Evolutionary conservation across 2,797 vertebrate species (phyloP), one percentile per base, ranked within the genome.

Genomic region (Gephyroberyx darwinii): DNA sequence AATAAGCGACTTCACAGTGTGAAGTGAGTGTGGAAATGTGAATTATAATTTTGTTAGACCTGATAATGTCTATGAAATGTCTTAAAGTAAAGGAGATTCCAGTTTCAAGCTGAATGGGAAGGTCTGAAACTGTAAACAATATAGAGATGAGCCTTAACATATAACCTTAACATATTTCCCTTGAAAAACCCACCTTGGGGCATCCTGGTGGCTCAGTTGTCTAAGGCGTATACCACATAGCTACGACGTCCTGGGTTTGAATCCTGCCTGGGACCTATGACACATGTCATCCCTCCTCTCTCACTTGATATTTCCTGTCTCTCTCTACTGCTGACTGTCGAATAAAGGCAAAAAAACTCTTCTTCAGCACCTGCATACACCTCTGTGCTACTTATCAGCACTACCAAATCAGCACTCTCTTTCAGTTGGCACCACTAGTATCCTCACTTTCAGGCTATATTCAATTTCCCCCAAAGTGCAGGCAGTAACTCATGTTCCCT

Each of bases 381-480:
- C 22, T 30, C 8, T 54, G 22, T 54, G 26, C 6, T 10, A 31
- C 22, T 68, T 53, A 66, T 39, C 45, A 57, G 60, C 13, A 64
- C 19, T 17, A 19, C 22, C 8, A 48, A 71, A 65, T 50, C 66
- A 10, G 10, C 56, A 26, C 47, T 48, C 47, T 65, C 14, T 47
- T n/a, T 74, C 26, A 52, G 6, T 58, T 54, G 35, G 19, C 50
- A 35, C 22, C 31, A 19, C 48, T 53, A 13, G 22, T 26, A 53
- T 58, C 51, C 51, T 31, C 30, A 16, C 37, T 59, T 12, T 20
- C 22, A 8, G 47, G 37, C 60, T 74, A 63, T 31, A 68, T 72
- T 62, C 26, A 47, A 71, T 71, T 69, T 65, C 17, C 72, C 30
- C n/a, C 51, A 56, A 72, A 71, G 65, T 77, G 48, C 20, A 59